phyloP scores from a whole-genome alignment of 2,113 vertebrate species.

The Pteruthius melanotis region DNA sequence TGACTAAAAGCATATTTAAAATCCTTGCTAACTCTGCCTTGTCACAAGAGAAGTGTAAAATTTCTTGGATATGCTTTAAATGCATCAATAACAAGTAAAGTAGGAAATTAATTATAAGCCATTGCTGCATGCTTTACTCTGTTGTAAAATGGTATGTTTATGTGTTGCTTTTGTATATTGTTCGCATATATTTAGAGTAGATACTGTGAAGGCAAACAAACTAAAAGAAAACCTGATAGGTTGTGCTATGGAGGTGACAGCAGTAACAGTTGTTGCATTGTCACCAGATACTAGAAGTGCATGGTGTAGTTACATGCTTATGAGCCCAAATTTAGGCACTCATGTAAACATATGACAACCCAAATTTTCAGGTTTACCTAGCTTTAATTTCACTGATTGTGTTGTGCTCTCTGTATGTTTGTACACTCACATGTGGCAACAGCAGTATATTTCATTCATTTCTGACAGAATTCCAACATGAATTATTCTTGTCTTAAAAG shows the following conservation, averaged over 20 bases:
- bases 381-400: not conserved
- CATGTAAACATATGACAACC: not conserved
- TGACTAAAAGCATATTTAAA: not conserved
- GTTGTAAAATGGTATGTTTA: not conserved
- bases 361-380: not conserved
- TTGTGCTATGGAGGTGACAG: not conserved
- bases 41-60: not conserved
- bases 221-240: fast-evolving
- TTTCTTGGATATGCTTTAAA: not conserved
- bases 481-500: not conserved
- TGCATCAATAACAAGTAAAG: not conserved
- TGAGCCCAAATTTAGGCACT: not conserved
- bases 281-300: not conserved
- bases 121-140: not conserved
- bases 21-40: not conserved
- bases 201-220: not conserved
- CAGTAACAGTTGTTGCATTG: not conserved
- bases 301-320: not conserved
- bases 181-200: not conserved
- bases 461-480: not conserved
- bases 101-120: not conserved
- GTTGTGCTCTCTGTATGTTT: not conserved
- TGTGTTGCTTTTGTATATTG: not conserved
- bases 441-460: not conserved
- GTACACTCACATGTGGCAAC: not conserved